Percentiles rank a stretch among this genome's conserved stretches.
Conservation (phyloP, 2,113 vertebrate genomes). For the Podarcis muralis region DNA sequence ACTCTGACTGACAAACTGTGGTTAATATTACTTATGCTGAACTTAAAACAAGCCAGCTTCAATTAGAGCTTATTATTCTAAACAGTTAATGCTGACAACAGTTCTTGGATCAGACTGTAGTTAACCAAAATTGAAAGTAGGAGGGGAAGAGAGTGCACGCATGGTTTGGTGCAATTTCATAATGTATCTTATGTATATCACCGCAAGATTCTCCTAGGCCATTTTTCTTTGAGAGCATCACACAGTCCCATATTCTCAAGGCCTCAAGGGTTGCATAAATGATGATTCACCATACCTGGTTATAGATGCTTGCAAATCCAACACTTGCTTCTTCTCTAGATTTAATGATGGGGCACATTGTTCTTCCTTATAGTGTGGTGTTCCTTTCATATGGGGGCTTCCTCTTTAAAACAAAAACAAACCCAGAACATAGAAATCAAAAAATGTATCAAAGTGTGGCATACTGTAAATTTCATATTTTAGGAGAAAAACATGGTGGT, state of each 20-base stretch:
- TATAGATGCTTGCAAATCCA: constrained; percentile 94
- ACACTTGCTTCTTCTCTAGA: constrained; percentile 92
- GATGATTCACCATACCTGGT: constrained; percentile 82
- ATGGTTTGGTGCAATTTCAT: no score
- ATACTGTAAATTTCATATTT: background rate
- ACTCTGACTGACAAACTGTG: no score
- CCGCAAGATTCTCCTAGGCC: background rate
- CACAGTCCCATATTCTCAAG: background rate
- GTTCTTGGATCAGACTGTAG: no score
- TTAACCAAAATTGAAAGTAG: no score
- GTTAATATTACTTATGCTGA: no score
- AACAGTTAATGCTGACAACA: no score
- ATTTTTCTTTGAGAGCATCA: background rate
- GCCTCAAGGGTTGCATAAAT: background rate
- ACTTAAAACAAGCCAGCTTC: no score
- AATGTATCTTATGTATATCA: background rate
- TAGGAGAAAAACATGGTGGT: no score
- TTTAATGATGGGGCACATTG: constrained; percentile 92
- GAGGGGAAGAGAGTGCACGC: no score
- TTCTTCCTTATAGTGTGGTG: constrained; percentile 94
- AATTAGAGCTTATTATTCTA: no score
- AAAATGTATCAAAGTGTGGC: background rate
- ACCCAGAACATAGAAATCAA: constrained; percentile 16
- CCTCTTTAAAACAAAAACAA: constrained; percentile 78
- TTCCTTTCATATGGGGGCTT: constrained; percentile 89